Percentiles rank a stretch among this genome's conserved stretches.
Evolutionary conservation across 1,140 invertebrate genomes (phyloP).

Genomic region (Philopotamus ludificatus): DNA sequence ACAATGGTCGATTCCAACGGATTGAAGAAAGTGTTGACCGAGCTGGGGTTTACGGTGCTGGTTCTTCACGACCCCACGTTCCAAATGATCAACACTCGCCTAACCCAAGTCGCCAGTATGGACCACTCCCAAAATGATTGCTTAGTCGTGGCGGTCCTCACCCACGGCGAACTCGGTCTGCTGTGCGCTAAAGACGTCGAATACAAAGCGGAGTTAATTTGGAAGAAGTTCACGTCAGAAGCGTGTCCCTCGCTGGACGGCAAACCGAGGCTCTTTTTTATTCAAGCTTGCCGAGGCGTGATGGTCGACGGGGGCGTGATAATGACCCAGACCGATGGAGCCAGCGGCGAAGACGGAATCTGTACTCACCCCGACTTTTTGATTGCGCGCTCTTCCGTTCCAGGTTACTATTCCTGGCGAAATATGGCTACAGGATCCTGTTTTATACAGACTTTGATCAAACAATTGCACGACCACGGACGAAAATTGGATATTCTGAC

Average conservation of each 20-base stretch:
- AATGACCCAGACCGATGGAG: constrained; percentile 48
- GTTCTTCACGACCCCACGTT: constrained; percentile 60
- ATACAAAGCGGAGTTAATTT: constrained; percentile 56
- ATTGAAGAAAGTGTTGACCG: constrained; percentile 56
- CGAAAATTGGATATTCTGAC: constrained; percentile 75
- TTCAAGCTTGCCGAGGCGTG: constrained; percentile 60
- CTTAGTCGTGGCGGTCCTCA: constrained; percentile 61
- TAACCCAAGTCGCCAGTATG: constrained; percentile 53
- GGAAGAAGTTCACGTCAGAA: constrained; percentile 64
- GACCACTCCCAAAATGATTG: constrained; percentile 64
- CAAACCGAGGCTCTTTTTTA: constrained; percentile 66
- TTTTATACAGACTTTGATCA: constrained; percentile 91
- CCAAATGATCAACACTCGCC: constrained; percentile 63
- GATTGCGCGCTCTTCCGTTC: constrained; percentile 90
- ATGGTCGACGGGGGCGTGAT: no score
- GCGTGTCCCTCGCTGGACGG: constrained; percentile 62
- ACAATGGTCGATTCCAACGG: constrained; percentile 66
- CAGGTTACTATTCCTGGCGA: constrained; percentile 91
- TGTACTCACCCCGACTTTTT: constrained; percentile 92
- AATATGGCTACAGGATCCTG: constrained; percentile 91
- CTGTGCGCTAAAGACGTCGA: constrained; percentile 61
- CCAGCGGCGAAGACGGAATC: constrained; percentile 81
- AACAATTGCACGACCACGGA: constrained; percentile 71
- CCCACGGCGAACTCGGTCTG: constrained; percentile 61
- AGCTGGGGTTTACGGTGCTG: constrained; percentile 66